Evolutionary conservation across 2,888 invertebrate species (phyloP), one percentile per base, ranked within the genome.

Genomic region (Caenorhabditis parvicauda): DNA sequence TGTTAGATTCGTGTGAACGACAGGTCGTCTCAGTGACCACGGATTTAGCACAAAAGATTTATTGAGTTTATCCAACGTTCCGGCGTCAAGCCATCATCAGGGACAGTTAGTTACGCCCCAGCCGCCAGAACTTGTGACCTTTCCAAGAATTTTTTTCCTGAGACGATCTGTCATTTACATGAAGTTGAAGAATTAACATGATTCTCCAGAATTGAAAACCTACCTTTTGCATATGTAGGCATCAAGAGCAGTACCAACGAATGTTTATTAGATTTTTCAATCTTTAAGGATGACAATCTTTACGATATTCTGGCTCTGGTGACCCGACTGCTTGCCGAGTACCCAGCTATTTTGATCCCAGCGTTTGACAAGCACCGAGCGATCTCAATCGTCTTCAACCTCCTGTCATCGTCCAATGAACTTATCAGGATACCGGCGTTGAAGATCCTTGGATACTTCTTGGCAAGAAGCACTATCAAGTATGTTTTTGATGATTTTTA

Each of bases 401-500:
- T 99, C 56, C 85, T 99, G 60, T 90, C 92, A 12, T 93, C 95
- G 3, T 91, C 92, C 81, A 94, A 92, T 84, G 96, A 96, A 85
- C 86, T 92, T 68, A 93, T 98, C 78, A 87, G 96, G 72, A 87
- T 99, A 60, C 94, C 95, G 83, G 91, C 96, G 3, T 86, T 99
- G 43, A 98, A 98, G 83, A 86, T 99, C 42, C 86, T 99, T 41
- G 98, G 96, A 59, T 96, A 93, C 85, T 99, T 96, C 85, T 86
- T 99, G 28, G 93, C 94, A 82, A 88, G 96, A 72, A 95, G 95
- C 83, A 98, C 98, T 70, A 91, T 94, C 84, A 98, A 96, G 92
- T 92, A 85, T 85, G 87, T 84, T 19, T 3, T 14, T 17, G 25
- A 44, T 24, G 44, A 19, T 24, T 9, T n/a, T n/a, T n/a, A n/a